Evolutionary conservation across 2,113 vertebrate genomes (phyloP), one percentile per base, ranked within the genome.

Genomic region (Pollachius pollachius): DNA sequence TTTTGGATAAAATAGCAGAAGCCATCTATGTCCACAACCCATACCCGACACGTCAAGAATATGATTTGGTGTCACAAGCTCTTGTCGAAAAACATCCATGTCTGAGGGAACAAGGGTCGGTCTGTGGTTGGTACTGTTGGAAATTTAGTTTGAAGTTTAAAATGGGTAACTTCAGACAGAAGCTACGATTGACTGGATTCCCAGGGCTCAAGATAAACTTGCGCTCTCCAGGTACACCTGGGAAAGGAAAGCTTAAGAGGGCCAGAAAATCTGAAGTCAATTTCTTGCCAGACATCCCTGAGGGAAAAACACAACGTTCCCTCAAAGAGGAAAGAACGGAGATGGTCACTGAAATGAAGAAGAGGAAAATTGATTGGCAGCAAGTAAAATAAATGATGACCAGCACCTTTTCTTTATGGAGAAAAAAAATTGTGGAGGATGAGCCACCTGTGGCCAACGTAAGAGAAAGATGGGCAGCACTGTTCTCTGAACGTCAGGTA

Each of bases 1-100:
- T 81, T 67, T 64, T 83, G 11, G 72, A 83, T 11, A 83, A 81
- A 52, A 58, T 81, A 68, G 73, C 65, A 34, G 67, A 76, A 60
- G 61, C 52, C 48, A 67, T 81, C n/a, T 84, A 64, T 79, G 54
- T 16, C 19, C 18, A 72, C 60, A 79, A 69, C n/a, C 63, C 65
- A 25, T 81, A 73, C 48, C 74, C 79, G 30, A 17, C 63, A 37
- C 27, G 11, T 59, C 18, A 70, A 4, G 68, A 85, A 52, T 67
- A 61, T 65, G 70, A 69, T 61, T 18, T 27, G 1, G 68, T 79
- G 62, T 67, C 67, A 19, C 54, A 69, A 73, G 78, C 75, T 67
- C 68, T 41, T 4, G 37, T 82, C 37, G 58, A 61, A 17, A 77
- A 77, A 15, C 69, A 80, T 64, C 68, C 72, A 17, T 81, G 70